Conservation (phyloP, 2,113 vertebrate species). For the Lontra canadensis region DNA sequence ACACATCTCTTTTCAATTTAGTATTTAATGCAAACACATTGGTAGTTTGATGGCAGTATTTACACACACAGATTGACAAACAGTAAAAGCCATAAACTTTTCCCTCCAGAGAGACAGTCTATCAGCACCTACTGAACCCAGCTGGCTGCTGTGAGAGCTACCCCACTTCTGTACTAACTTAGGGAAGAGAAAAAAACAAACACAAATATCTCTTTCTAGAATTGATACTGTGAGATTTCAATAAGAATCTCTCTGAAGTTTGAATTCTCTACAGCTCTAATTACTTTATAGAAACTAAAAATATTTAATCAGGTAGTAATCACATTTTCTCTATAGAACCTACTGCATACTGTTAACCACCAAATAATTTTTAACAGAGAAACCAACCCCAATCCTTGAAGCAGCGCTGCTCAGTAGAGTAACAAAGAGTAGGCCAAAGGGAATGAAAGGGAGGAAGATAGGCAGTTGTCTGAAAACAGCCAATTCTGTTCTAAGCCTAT, state of each 20-base stretch:
- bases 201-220: background rate
- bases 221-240: background rate
- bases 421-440: background rate
- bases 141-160: background rate
- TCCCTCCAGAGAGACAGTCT: background rate
- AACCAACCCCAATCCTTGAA: background rate
- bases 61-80: background rate
- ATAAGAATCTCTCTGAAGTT: background rate
- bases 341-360: background rate
- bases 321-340: background rate
- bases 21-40: background rate
- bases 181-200: background rate
- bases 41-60: background rate
- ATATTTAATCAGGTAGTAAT: background rate
- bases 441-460: background rate
- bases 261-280: background rate
- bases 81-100: background rate
- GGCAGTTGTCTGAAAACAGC: background rate
- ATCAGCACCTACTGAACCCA: background rate
- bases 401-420: background rate
- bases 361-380: background rate
- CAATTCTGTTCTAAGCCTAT: background rate
- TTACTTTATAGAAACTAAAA: slow-evolving; percentile 1
- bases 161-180: background rate
- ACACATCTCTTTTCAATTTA: background rate